These are phyloP conservation scores for Drosophila lacicola DNA, from an alignment of 2,888 invertebrate species.

Conservation along the genomic window DNA sequence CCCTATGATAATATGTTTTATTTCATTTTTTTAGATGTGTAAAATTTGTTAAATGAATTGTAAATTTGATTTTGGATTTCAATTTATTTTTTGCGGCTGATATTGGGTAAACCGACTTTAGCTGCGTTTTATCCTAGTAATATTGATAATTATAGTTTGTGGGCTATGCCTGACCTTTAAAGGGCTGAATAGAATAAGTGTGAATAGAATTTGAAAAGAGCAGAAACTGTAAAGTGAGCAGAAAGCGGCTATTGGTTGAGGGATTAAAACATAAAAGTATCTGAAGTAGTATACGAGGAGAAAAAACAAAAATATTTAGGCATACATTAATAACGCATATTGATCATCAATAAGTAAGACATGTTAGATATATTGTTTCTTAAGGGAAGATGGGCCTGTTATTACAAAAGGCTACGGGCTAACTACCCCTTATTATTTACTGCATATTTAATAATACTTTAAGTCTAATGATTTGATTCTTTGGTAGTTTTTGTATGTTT, in stretches of 20 bases:
- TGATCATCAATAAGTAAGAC: too few species aligned
- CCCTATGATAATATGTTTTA: slow-evolving; percentile 32
- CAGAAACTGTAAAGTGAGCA: too few species aligned
- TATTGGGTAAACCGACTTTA: slow-evolving; percentile 26
- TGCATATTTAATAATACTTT: too few species aligned
- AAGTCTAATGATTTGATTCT: too few species aligned
- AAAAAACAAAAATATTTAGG: background rate
- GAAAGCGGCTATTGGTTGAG: background rate
- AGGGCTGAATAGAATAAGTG: background rate
- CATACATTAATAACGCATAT: background rate
- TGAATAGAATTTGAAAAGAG: background rate
- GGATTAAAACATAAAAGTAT: background rate
- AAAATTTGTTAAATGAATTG: slow-evolving; percentile 60
- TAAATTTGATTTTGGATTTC: slow-evolving; percentile 49
- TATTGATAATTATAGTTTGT: slow-evolving; percentile 13
- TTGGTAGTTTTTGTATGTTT: too few species aligned
- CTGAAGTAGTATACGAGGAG: too few species aligned
- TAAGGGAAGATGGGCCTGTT: too few species aligned
- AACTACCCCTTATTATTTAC: too few species aligned
- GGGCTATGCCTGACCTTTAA: slow-evolving; percentile 12
- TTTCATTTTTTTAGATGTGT: slow-evolving; percentile 15
- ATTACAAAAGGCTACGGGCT: too few species aligned
- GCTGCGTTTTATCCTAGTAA: background rate
- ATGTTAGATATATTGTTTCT: too few species aligned
- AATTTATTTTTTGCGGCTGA: slow-evolving; percentile 1